Base-by-base conservation (phyloP, 1,140 invertebrate species). In the Chrysoperla carnea region DNA sequence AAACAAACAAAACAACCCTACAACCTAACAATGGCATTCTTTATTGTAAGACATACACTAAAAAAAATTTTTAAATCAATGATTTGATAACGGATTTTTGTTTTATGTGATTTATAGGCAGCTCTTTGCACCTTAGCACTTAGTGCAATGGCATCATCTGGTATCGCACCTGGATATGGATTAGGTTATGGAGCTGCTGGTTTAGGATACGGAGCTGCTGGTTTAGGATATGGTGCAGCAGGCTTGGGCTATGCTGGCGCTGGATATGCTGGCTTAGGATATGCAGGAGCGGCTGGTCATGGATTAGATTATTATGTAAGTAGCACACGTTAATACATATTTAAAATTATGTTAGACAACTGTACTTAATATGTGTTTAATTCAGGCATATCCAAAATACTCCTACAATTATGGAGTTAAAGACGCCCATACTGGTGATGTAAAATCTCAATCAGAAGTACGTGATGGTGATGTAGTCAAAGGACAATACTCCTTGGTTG, bases 401-500 rank as follows among this genome's bases (percentile, higher is more conserved):
- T 65, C 67, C 4, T 72, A 63, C 46, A 68, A 69, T 41, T 72
- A 72, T 48, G 69, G 68, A 37, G 60, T 64, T 42, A 58, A 62
- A 41, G 67, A 70, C 51, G 57, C 54, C 8, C 38, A 39, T 11
- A 39, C 38, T 15, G 38, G 38, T 23, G 38, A 39, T 15, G 38
- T 39, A 4, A 39, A 39, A 29, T 39, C 38, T 4, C 38, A 39
- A 39, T 27, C 17, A 9, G 38, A 39, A 15, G 28, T 27, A 27
- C 59, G 67, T 42, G 63, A 69, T 42, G 69, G 69, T 28, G 68
- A 71, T 50, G 60, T 60, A 6, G 68, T 71, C 11, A 67, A 63
- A 47, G 69, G 69, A 40, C 66, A 70, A 56, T 72, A 69, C 50
- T 68, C 66, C 5, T 57, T 69, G n/a, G 62, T 69, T 6, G 67